Base-by-base conservation (phyloP, 2,113 vertebrate genomes). In the Gyps fulvus region DNA sequence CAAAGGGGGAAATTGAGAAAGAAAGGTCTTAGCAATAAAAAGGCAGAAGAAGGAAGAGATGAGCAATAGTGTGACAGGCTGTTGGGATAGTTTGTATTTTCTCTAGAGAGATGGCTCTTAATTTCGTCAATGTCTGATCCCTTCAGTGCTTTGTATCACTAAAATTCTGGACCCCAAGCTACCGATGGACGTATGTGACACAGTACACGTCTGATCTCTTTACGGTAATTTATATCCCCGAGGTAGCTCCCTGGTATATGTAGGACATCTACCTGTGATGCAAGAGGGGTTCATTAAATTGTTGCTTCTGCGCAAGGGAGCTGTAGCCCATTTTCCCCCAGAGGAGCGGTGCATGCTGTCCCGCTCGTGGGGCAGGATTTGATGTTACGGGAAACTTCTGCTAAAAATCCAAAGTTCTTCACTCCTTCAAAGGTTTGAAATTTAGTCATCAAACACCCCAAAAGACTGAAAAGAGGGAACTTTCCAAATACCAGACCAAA, bases 311-410 rank as follows among this genome's bases (percentile, higher is more conserved):
- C 1, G 0, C 42, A 25, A n/a, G 36, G 36, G 43, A 73, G 5
- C 6, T 62, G 43, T 20, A 86, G 32, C 59, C 23, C 45, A 10
- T 22, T 50, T 66, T 77, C 23, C 31, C 16, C 16, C 16, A 32
- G 21, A 20, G 34, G 38, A 36, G 13, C 5, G 4, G 11, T 3
- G 19, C 3, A 1, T 26, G 59, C 4, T 6, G 19, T 71, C 42
- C 36, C 5, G 14, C 29, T 52, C 0, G 0, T 42, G 29, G 26
- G 36, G 25, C 25, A 76, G 22, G 10, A 43, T 42, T 58, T 86
- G 40, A 16, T 62, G 9, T 47, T 6, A 54, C 26, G 13, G 29
- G 43, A 58, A 93, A 38, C 12, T 69, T 69, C 40, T 62, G 27
- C n/a, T 57, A 38, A 38, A 89, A 80, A 62, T 55, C 11, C 40